phyloP scores from a whole-genome alignment of 2,797 vertebrate species.

The Iguana delicatissima region DNA sequence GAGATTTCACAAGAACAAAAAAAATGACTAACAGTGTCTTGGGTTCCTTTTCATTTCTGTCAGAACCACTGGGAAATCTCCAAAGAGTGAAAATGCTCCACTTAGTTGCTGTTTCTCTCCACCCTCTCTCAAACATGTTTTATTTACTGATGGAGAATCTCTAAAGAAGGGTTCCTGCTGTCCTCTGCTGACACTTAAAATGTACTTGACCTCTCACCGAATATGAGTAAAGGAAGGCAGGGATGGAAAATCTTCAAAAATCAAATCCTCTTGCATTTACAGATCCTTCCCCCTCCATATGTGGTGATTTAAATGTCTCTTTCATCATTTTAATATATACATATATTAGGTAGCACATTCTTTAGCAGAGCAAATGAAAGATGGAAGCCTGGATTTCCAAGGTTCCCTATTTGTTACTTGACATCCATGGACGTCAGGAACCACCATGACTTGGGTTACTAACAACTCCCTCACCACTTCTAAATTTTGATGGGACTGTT shows the following conservation, averaged over 20 bases:
- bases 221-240: too few relatives aligned
- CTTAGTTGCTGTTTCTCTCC: not conserved
- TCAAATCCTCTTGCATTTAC: too few relatives aligned
- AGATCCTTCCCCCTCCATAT: too few relatives aligned
- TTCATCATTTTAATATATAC: not conserved
- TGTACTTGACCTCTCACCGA: too few relatives aligned
- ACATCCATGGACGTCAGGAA: not conserved
- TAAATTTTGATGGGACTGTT: not conserved
- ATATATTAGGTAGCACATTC: not conserved
- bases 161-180: not conserved
- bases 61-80: conserved; percentile 13
- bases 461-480: not conserved
- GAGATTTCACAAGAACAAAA: conserved; percentile 40
- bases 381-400: not conserved
- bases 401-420: not conserved
- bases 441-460: not conserved
- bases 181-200: not conserved
- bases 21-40: conserved; percentile 27
- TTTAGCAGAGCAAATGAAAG: not conserved
- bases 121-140: not conserved
- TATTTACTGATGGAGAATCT: not conserved
- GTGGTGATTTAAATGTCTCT: not conserved
- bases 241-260: too few relatives aligned
- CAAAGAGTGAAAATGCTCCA: not conserved
- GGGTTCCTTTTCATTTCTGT: conserved; percentile 10